These are phyloP conservation scores for Saguinus imperator DNA, from an alignment of 2,113 vertebrate species.

Conservation along the genomic window DNA sequence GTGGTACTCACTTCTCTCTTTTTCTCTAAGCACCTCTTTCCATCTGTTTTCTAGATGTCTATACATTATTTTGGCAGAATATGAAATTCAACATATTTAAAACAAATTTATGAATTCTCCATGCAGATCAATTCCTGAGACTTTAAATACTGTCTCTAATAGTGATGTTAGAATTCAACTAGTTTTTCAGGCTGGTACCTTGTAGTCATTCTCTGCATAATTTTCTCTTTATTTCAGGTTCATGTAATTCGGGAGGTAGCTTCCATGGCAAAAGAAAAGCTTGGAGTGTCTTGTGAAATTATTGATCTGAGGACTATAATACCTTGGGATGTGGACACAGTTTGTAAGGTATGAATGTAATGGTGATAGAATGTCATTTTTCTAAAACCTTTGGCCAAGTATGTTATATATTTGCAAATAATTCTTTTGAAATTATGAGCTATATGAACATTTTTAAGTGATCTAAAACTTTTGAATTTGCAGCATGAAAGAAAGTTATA, in stretches of 20 bases:
- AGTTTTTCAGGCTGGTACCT: not conserved
- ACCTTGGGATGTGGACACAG: conserved; percentile 95
- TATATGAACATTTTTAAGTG: not conserved
- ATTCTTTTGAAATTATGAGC: conserved; percentile 2
- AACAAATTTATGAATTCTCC: not conserved
- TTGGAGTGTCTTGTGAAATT: conserved; percentile 97
- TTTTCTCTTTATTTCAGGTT: conserved; percentile 84
- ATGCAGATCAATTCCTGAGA: not conserved
- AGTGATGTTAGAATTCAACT: not conserved
- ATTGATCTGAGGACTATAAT: conserved; percentile 96
- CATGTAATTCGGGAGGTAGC: conserved; percentile 97
- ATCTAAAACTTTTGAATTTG: not conserved
- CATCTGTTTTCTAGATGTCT: not conserved
- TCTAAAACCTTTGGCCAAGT: not conserved
- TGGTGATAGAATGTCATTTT: not conserved
- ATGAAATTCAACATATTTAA: not conserved
- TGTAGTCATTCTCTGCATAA: not conserved
- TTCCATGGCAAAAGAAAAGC: conserved; percentile 95
- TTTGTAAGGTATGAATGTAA: conserved; percentile 92
- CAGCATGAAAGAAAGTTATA: not conserved
- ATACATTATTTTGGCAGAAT: not conserved
- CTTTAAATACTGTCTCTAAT: not conserved
- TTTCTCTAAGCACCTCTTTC: not conserved
- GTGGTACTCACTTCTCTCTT: not conserved
- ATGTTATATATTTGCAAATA: not conserved